Evolutionary conservation across 2,113 vertebrate genomes (phyloP).

Genomic region (Callipepla californica): DNA sequence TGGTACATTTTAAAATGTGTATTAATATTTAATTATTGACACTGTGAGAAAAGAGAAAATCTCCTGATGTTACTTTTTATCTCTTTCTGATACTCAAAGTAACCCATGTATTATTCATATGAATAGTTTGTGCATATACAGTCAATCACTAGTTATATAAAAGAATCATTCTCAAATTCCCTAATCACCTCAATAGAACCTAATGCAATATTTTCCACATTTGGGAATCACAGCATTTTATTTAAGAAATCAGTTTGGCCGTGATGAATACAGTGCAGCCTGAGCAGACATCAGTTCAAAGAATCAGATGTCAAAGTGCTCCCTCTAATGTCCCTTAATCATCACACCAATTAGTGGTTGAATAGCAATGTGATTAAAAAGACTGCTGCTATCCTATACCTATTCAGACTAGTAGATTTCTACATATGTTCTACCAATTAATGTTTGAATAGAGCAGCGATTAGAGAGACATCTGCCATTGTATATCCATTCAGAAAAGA

Average conservation of each 20-base stretch:
- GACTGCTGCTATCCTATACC: conserved; percentile 79
- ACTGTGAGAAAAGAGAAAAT: conserved; percentile 58
- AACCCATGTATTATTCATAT: conserved; percentile 71
- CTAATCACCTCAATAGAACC: conserved; percentile 74
- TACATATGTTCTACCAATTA: conserved; percentile 80
- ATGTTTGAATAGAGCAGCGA: conserved; percentile 76
- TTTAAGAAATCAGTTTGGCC: conserved; percentile 75
- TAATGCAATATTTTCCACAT: conserved; percentile 75
- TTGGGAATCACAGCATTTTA: conserved; percentile 73
- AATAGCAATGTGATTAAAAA: conserved; percentile 84
- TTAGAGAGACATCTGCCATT: conserved; percentile 81
- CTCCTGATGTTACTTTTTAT: conserved; percentile 65
- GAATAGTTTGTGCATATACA: conserved; percentile 63
- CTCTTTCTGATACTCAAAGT: conserved; percentile 50
- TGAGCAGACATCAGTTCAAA: conserved; percentile 77
- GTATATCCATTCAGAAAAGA: conserved; percentile 72
- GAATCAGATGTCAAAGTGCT: conserved; percentile 84
- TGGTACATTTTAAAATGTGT: conserved; percentile 51
- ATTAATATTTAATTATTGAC: conserved; percentile 72
- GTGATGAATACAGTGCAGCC: conserved; percentile 64
- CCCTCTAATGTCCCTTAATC: conserved; percentile 81
- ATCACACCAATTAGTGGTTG: conserved; percentile 81
- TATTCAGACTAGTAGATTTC: conserved; percentile 76
- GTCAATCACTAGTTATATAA: conserved; percentile 66
- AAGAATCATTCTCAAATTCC: conserved; percentile 74